phyloP scores from a whole-genome alignment of 2,888 invertebrate species.

The Salpingus planirostris region DNA sequence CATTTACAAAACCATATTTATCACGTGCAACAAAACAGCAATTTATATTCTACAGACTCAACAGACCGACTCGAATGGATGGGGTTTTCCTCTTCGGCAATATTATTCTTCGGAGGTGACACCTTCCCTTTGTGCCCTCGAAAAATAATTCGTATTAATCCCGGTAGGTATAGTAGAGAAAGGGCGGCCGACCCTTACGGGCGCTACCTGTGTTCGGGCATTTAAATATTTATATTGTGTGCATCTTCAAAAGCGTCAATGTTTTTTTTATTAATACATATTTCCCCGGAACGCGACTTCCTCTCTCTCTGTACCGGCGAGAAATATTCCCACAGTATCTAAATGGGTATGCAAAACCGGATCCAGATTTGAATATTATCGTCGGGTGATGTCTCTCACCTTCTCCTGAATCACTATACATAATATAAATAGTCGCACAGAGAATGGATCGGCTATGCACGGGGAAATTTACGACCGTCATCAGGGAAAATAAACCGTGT shows the following conservation, averaged over 20 bases:
- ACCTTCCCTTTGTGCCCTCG: constrained; percentile 28
- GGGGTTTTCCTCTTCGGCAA: constrained; percentile 20
- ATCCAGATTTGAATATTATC: neutral
- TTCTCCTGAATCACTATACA: too few relatives aligned
- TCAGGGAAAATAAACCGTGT: too few relatives aligned
- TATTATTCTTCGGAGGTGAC: constrained; percentile 19
- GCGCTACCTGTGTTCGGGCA: constrained; percentile 17
- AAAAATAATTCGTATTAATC: constrained; percentile 26
- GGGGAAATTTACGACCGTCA: too few relatives aligned
- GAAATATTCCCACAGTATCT: constrained; percentile 13
- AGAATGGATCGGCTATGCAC: too few relatives aligned
- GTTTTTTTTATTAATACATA: constrained; percentile 13
- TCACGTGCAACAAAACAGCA: constrained; percentile 23
- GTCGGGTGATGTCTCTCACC: too few relatives aligned
- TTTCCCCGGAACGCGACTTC: too few relatives aligned
- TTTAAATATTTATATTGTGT: constrained; percentile 17
- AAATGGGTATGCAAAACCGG: too few relatives aligned
- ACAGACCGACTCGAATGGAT: constrained; percentile 26
- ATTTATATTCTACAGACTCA: constrained; percentile 27
- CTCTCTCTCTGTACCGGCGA: constrained; percentile 4
- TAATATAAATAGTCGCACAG: too few relatives aligned
- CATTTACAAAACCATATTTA: constrained; percentile 20
- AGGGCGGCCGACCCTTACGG: constrained; percentile 17
- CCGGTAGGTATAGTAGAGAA: constrained; percentile 16
- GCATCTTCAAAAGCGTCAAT: constrained; percentile 6